Conservation (phyloP, 2,888 invertebrate species). For the Melanargia galathea region DNA sequence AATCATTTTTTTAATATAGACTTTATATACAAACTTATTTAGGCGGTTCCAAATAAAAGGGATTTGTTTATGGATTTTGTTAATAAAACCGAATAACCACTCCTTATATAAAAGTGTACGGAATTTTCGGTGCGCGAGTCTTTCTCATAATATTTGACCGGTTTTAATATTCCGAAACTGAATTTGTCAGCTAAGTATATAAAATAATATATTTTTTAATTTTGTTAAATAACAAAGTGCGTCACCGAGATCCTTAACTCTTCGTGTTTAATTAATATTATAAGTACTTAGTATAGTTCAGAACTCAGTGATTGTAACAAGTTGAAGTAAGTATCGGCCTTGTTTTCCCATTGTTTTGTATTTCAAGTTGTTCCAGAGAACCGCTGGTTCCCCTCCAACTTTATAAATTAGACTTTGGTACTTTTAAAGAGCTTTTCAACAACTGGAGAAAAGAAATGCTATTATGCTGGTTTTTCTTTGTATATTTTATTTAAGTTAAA, state of each 20-base stretch:
- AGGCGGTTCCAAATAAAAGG: too few relatives aligned
- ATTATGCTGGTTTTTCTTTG: slow-evolving; percentile 35
- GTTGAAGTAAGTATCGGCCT: slow-evolving; percentile 28
- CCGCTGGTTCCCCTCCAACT: slow-evolving; percentile 35
- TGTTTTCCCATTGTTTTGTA: slow-evolving; percentile 35
- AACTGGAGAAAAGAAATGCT: slow-evolving; percentile 38
- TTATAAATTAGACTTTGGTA: slow-evolving; percentile 41
- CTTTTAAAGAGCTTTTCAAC: slow-evolving; percentile 37
- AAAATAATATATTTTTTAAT: too few relatives aligned
- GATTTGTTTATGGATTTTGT: too few relatives aligned
- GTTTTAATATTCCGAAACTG: too few relatives aligned
- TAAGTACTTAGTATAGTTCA: slow-evolving; percentile 23
- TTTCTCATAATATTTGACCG: too few relatives aligned
- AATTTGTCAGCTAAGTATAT: too few relatives aligned
- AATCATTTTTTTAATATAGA: too few relatives aligned
- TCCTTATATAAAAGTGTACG: too few relatives aligned
- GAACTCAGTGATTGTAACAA: slow-evolving; percentile 12
- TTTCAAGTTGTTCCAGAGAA: slow-evolving; percentile 32
- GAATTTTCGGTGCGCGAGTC: too few relatives aligned
- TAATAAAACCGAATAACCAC: too few relatives aligned
- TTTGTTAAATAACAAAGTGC: too few relatives aligned
- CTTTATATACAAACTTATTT: too few relatives aligned
- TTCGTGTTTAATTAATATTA: slow-evolving; percentile 18
- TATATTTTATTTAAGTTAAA: slow-evolving; percentile 29
- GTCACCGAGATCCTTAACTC: neutral